Base-by-base conservation (phyloP, 2,888 invertebrate genomes). In the Uloborus plumipes region DNA sequence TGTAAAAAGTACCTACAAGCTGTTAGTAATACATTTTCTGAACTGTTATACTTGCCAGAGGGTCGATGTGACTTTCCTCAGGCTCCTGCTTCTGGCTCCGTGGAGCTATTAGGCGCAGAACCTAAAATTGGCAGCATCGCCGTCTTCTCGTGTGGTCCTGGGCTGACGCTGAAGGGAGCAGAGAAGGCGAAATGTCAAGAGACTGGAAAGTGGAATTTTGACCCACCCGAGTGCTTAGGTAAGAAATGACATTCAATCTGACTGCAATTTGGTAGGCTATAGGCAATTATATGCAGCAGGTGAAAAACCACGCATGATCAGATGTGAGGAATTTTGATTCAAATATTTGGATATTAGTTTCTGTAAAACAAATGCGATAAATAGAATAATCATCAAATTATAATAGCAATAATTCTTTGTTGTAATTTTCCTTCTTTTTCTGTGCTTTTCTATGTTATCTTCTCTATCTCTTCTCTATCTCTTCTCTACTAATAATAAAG, bases 131-230 rank as follows among this genome's bases (percentile, higher is more conserved):
- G 66, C 18, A 76, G 61, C 51, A 55, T 58, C 9, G 81, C 61
- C 47, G 9, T 72, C 7, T 82, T 61, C 47, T 64, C 59, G 0
- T 82, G 81, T 18, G 66, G 71, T 6, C 64, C n/a, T 4, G 66
- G 49, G 14, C 26, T 13, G 1, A 47, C 16, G 7, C 47, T 82
- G 13, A 15, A 53, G 0, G 81, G 81, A 26, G 64, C 71, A 15
- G n/a, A 39, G 0, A 55, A 61, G 22, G 59, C 75, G 1, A 82
- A 31, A 18, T 82, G 81, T n/a, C 22, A 76, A 16, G 64, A 59
- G 11, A 70, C 50, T 0, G 81, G 81, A 11, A 26, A 72, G 7
- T 82, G 81, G 81, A 82, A 71, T 11, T 76, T 82, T 50, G 69
- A 62, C 4, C 13, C 76, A 3, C 81, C 81, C 4, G 65, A 71